Percentiles rank a stretch among this genome's conserved stretches.
Evolutionary conservation across 2,113 vertebrate genomes (phyloP).

Genomic region (Protobothrops mucrosquamatus): DNA sequence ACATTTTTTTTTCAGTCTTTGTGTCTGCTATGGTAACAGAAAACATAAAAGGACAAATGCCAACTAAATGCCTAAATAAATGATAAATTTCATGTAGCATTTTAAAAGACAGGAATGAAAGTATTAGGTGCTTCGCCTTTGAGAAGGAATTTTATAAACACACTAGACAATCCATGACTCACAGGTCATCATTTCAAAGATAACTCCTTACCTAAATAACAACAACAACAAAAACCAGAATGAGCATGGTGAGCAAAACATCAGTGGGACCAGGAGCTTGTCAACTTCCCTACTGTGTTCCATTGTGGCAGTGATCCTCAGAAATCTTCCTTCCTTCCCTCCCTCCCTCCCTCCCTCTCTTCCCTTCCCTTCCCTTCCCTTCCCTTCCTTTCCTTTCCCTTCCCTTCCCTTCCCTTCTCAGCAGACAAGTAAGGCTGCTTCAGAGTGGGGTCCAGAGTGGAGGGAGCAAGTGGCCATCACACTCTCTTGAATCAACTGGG

Average conservation of each 20-base stretch:
- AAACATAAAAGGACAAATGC: neutral
- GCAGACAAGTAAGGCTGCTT: neutral
- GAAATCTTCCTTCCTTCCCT: neutral
- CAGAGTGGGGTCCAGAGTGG: too few relatives aligned
- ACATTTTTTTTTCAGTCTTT: neutral
- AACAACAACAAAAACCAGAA: neutral
- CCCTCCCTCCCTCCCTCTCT: too few relatives aligned
- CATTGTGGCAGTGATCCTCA: neutral
- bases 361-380: too few relatives aligned
- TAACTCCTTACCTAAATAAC: neutral
- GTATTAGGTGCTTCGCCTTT: neutral
- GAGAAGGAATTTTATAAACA: neutral
- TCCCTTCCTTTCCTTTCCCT: neutral
- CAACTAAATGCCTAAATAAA: neutral
- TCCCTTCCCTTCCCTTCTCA: neutral
- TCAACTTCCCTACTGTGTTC: neutral
- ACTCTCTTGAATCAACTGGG: neutral
- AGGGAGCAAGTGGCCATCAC: neutral
- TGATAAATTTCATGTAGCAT: neutral
- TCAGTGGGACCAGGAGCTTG: neutral
- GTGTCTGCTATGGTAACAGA: neutral
- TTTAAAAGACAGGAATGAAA: neutral
- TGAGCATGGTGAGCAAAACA: neutral
- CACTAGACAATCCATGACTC: neutral
- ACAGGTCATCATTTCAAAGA: neutral